Conservation (phyloP, 2,797 vertebrate species). For the Sciurus vulgaris region DNA sequence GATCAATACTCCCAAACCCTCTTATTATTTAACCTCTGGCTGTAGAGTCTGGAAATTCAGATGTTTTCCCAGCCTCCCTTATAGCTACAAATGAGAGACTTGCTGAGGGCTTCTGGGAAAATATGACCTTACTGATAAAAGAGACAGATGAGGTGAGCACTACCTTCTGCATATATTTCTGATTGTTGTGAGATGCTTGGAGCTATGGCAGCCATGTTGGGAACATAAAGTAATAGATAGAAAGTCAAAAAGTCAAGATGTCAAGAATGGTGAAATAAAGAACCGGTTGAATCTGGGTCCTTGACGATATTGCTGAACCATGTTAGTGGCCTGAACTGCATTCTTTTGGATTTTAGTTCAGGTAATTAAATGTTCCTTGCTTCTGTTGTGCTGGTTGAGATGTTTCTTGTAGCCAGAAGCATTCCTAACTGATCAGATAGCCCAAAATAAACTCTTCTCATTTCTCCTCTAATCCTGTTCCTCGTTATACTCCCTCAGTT, state of each 20-base stretch:
- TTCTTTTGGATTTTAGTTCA: not conserved
- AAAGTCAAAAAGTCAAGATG: not conserved
- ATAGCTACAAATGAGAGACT: not conserved
- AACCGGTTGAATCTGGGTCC: not conserved
- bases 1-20: not conserved
- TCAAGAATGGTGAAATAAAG: not conserved
- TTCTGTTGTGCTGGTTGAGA: constrained; percentile 1
- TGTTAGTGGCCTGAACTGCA: not conserved
- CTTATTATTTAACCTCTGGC: not conserved
- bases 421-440: not conserved
- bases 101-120: not conserved
- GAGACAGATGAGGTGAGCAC: not conserved
- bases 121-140: not conserved
- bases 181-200: not conserved
- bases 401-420: not conserved
- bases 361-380: not conserved
- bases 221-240: not conserved
- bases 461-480: not conserved
- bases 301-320: not conserved
- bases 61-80: not conserved
- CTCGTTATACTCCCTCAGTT: not conserved
- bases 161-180: not conserved
- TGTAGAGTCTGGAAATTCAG: not conserved
- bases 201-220: not conserved
- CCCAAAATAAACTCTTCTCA: not conserved